These are phyloP conservation scores for Cantharis rustica DNA, from an alignment of 2,888 invertebrate species.

Conservation along the genomic window DNA sequence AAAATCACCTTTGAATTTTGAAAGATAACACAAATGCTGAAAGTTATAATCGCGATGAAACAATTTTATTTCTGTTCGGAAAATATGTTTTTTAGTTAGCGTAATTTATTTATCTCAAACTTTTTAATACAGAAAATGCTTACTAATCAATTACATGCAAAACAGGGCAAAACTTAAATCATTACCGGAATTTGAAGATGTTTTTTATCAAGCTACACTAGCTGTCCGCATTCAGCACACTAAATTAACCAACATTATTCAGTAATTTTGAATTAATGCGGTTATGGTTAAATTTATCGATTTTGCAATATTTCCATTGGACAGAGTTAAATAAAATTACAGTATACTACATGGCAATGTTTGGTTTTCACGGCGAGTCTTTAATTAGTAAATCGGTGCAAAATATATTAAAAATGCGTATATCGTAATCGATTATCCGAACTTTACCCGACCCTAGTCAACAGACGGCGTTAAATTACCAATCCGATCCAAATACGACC, in stretches of 20 bases:
- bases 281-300: conserved; percentile 16
- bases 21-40: neutral
- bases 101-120: neutral
- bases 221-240: conserved; percentile 14
- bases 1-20: neutral
- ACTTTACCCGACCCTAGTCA: conserved; percentile 22
- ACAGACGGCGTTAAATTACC: conserved; percentile 30
- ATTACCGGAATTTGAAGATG: conserved; percentile 13
- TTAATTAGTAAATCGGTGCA: neutral
- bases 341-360: neutral
- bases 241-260: conserved; percentile 17
- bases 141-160: conserved; percentile 13
- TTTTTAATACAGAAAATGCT: neutral
- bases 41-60: neutral
- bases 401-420: conserved; percentile 17
- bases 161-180: conserved; percentile 18
- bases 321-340: neutral
- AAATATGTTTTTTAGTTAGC: neutral
- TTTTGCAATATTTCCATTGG: neutral
- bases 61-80: neutral
- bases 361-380: neutral
- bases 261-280: conserved; percentile 16
- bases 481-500: conserved; percentile 26
- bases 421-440: conserved; percentile 27
- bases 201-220: conserved; percentile 18